Conservation (phyloP, 2,888 invertebrate genomes). For the Panorpa germanica region DNA sequence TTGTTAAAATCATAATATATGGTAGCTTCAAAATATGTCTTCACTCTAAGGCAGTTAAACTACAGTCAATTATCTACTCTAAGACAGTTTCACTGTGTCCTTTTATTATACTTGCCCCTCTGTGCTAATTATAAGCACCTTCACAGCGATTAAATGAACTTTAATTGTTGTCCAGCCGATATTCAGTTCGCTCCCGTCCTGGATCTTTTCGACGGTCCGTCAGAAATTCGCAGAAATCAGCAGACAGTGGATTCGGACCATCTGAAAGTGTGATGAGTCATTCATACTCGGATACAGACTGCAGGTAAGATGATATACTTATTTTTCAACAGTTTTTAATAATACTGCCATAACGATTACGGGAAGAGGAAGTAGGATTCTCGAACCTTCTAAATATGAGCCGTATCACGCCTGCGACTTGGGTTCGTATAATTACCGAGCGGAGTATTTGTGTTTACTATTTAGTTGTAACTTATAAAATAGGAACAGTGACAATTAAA, state of each 20-base stretch:
- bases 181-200: conserved; percentile 26
- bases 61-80: too few relatives aligned
- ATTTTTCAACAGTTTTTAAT: conserved; percentile 19
- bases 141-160: too few relatives aligned
- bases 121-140: too few relatives aligned
- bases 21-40: too few relatives aligned
- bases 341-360: conserved; percentile 26
- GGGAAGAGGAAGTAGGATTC: conserved; percentile 25
- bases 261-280: conserved; percentile 34
- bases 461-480: too few relatives aligned
- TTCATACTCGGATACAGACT: conserved; percentile 56
- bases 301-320: conserved; percentile 28
- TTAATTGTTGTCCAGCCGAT: conserved; percentile 15
- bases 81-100: not conserved
- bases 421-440: too few relatives aligned
- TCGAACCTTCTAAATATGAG: conserved; percentile 17
- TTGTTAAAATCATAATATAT: too few relatives aligned
- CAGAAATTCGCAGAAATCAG: conserved; percentile 37
- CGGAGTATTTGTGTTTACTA: too few relatives aligned
- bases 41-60: too few relatives aligned
- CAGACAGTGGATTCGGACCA: conserved; percentile 38
- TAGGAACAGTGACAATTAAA: too few relatives aligned
- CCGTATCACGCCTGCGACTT: too few relatives aligned
- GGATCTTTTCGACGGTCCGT: conserved; percentile 34
- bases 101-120: not conserved